Percentiles rank a stretch among this genome's conserved stretches.
Evolutionary conservation across 1,140 invertebrate species (phyloP).

Genomic region (Potamilus streckersoni): DNA sequence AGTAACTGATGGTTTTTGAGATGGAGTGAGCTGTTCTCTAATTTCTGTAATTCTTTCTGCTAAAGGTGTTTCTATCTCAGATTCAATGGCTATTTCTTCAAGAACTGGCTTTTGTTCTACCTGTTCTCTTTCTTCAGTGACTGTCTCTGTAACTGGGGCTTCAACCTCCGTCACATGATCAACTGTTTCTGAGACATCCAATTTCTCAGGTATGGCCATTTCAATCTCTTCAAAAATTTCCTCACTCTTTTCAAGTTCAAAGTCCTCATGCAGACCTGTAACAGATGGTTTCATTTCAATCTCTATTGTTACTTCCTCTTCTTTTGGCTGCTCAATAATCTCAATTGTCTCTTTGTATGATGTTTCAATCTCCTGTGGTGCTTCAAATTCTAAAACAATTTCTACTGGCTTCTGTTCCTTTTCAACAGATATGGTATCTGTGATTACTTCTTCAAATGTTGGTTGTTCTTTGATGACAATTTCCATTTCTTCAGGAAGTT

Average conservation of each 20-base stretch:
- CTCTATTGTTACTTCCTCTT: neutral
- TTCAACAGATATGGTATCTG: conserved; percentile 3
- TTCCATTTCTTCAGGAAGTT: neutral
- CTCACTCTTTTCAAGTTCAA: no score
- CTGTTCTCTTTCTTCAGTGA: no score
- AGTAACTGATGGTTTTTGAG: conserved; percentile 4
- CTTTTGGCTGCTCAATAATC: neutral
- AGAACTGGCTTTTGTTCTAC: neutral
- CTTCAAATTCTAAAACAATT: neutral
- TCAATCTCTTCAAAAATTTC: no score
- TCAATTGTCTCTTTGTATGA: neutral
- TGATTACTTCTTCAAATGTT: neutral
- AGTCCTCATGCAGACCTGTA: no score
- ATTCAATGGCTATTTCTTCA: neutral
- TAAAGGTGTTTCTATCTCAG: neutral
- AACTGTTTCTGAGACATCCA: no score
- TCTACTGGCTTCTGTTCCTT: no score
- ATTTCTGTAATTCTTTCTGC: conserved; percentile 3
- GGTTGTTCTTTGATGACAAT: no score
- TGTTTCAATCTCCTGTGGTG: neutral
- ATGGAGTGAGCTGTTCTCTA: neutral
- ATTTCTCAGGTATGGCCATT: no score
- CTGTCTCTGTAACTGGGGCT: no score
- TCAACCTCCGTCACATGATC: no score
- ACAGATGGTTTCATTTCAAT: neutral